Conservation (phyloP, 1,140 invertebrate species). For the Helicoverpa zea region DNA sequence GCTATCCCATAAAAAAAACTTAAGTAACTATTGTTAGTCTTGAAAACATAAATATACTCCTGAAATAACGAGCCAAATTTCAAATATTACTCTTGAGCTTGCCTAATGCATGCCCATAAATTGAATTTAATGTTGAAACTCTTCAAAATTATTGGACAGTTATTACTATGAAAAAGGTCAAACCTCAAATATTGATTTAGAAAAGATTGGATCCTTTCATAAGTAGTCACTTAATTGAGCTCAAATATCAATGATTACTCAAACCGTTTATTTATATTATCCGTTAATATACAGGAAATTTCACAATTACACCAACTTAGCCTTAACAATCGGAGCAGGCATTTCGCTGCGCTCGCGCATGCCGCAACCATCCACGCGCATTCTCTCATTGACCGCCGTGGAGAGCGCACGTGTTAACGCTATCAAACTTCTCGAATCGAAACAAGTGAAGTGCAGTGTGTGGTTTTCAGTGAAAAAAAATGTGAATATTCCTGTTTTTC, state of each 20-base stretch:
- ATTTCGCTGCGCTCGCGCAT: conserved; percentile 36
- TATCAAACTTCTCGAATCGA: conserved; percentile 21
- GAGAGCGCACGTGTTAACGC: conserved; percentile 52
- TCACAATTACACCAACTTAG: conserved; percentile 37
- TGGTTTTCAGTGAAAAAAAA: conserved; percentile 49
- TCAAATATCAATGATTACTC: neutral
- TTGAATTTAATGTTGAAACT: too few relatives aligned
- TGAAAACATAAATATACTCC: too few relatives aligned
- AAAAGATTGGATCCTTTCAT: neutral
- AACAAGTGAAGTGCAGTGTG: conserved; percentile 46
- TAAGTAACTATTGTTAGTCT: too few relatives aligned
- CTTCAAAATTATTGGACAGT: too few relatives aligned
- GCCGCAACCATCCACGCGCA: conserved; percentile 53
- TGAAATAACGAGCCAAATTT: too few relatives aligned
- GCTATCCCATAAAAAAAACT: too few relatives aligned
- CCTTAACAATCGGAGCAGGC: conserved; percentile 38
- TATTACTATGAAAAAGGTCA: neutral
- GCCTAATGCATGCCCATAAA: too few relatives aligned
- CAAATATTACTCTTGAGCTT: too few relatives aligned
- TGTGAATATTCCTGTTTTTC: conserved; percentile 49
- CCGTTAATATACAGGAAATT: conserved; percentile 6
- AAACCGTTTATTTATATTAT: conserved; percentile 17
- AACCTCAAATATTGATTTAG: neutral
- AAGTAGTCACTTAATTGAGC: neutral
- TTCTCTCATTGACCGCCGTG: conserved; percentile 60